Base-by-base conservation (phyloP, 1,140 invertebrate genomes). In the Asbolus verrucosus region DNA sequence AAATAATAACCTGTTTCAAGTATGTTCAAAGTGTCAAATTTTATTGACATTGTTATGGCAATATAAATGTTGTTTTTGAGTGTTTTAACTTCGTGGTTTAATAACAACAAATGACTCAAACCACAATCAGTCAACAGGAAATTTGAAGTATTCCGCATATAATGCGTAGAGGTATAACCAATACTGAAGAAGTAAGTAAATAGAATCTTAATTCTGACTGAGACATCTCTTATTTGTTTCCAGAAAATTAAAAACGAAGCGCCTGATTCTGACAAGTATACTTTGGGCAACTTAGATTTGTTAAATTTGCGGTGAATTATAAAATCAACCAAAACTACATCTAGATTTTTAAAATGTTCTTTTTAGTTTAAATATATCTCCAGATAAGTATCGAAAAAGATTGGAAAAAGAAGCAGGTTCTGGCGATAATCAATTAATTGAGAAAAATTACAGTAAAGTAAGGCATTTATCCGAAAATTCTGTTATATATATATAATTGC, bases 251-350 rank as follows among this genome's bases (percentile, higher is more conserved):
- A 30, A 24, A 21, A 38, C 38, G n/a, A 73, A 9, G 62, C 39
- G 63, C 21, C 30, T 13, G 72, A 72, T 15, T 66, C 27, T 33
- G 72, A 74, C 31, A 65, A 68, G 21, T 66, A 73, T 31, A 69
- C 62, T 46, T 65, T 74, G 61, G 73, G 73, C 19, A 69, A 76
- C 15, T 43, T 76, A 30, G 75, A 76, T 69, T 73, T 74, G 43
- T 30, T 76, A 21, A 76, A 76, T 71, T 69, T 76, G 65, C 68
- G 75, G 75, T 76, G 67, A 71, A 16, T 61, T 13, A 15, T 18
- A 9, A 1, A 4, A 30, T 8, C 4, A 30, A 8, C 27, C 27
- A 8, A 4, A 8, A n/a, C n/a, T 30, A 30, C 27, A 4, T 5
- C 27, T n/a, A 46, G 11, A 46, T 6, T 8, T 50, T 24, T 16